phyloP scores from a whole-genome alignment of 2,113 vertebrate genomes.

The Ictidomys tridecemlineatus region DNA sequence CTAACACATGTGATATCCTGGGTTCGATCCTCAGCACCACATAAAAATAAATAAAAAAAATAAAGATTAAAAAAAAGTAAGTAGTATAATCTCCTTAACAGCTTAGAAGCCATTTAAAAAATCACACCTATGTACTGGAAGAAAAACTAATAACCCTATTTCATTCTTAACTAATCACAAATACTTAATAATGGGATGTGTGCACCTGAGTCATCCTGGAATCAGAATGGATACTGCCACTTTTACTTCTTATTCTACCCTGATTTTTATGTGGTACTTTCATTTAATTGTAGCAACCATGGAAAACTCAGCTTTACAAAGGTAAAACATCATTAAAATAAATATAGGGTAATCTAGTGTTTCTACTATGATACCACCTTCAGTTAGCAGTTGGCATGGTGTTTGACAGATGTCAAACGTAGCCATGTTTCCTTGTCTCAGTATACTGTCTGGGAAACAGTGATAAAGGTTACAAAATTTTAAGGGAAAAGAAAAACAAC shows the following conservation, averaged over 20 bases:
- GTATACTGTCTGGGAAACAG: background rate
- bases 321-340: background rate
- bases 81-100: background rate
- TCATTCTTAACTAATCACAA: constrained; percentile 24
- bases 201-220: background rate
- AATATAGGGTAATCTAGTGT: background rate
- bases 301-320: background rate
- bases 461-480: background rate
- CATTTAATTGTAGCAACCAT: background rate
- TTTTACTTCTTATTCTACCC: background rate
- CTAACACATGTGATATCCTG: no score
- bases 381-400: background rate
- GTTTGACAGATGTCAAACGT: background rate
- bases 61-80: no score
- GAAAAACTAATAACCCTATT: background rate
- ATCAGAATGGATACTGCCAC: background rate
- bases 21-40: no score
- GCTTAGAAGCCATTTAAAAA: background rate
- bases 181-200: background rate
- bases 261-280: background rate
- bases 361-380: background rate
- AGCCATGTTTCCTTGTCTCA: background rate
- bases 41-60: no score
- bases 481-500: background rate
- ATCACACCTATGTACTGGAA: background rate